phyloP scores from a whole-genome alignment of 2,888 invertebrate genomes.

The Pediacus dermestoides region DNA sequence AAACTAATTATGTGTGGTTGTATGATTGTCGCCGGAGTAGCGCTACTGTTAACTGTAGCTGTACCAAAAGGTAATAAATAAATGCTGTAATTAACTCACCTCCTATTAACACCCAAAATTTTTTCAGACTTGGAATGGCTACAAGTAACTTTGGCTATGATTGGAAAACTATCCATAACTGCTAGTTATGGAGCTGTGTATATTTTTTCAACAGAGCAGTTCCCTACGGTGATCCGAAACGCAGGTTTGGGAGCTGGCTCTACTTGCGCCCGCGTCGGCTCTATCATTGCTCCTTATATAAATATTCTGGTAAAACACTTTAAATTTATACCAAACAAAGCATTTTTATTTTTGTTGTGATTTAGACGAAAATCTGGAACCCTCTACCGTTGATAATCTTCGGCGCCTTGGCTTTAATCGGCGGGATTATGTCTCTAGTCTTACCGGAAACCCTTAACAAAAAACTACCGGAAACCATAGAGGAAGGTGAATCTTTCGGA shows the following conservation, averaged over 20 bases:
- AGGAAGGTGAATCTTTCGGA: constrained; percentile 62
- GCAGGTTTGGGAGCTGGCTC: constrained; percentile 63
- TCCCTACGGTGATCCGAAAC: constrained; percentile 68
- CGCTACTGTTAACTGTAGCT: constrained; percentile 57
- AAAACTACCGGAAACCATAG: constrained; percentile 63
- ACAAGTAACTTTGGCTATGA: constrained; percentile 61
- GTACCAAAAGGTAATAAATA: constrained; percentile 54
- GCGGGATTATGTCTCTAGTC: constrained; percentile 56
- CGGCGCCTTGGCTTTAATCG: constrained; percentile 55
- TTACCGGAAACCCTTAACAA: constrained; percentile 66
- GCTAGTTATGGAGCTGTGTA: constrained; percentile 71
- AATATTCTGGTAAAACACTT: constrained; percentile 52
- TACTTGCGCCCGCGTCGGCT: constrained; percentile 60
- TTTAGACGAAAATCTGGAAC: constrained; percentile 56
- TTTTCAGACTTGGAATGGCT: constrained; percentile 55
- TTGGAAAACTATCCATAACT: constrained; percentile 69
- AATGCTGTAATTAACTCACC: constrained; percentile 3
- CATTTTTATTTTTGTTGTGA: constrained; percentile 17
- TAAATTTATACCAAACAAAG: constrained; percentile 3
- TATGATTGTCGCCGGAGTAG: constrained; percentile 61
- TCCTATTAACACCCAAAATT: constrained; percentile 1
- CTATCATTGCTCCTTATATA: constrained; percentile 60
- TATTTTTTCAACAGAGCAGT: constrained; percentile 71
- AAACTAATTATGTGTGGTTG: constrained; percentile 66
- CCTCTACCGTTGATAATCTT: constrained; percentile 60